Percentiles rank a stretch among this genome's conserved stretches.
phyloP scores from a whole-genome alignment of 2,113 vertebrate species.

The Tyto alba region DNA sequence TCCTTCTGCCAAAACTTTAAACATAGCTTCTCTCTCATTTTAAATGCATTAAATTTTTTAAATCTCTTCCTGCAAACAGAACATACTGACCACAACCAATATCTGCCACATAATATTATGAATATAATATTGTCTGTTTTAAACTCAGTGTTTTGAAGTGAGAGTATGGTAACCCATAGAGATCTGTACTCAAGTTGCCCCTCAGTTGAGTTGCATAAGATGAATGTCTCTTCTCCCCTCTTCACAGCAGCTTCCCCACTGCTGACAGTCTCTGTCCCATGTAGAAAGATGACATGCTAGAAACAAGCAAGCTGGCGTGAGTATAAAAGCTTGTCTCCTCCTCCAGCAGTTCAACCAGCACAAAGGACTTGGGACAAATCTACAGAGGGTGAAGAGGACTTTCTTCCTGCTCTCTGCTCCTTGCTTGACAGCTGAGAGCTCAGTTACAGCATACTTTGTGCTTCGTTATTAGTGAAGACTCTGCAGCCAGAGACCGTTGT shows the following conservation, averaged over 20 bases:
- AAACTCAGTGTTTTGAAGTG: background rate
- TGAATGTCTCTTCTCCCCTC: background rate
- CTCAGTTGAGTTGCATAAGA: background rate
- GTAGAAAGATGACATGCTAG: background rate
- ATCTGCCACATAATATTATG: background rate
- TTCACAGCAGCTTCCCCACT: background rate
- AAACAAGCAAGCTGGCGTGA: background rate
- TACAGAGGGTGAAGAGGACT: background rate
- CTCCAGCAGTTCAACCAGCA: background rate
- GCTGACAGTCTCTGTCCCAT: background rate
- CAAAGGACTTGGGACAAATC: background rate
- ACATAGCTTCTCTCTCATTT: background rate
- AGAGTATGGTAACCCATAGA: background rate
- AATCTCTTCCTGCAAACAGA: background rate
- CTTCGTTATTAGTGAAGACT: background rate
- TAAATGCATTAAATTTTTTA: background rate
- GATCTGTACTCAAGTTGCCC: background rate
- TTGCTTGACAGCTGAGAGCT: background rate
- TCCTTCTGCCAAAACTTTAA: background rate
- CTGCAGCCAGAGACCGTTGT: background rate
- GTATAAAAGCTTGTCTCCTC: background rate
- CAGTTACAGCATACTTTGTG: background rate
- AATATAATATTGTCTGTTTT: too few relatives aligned
- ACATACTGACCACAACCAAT: background rate
- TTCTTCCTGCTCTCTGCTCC: background rate